These are phyloP conservation scores for Formicarius rufipectus DNA, from an alignment of 2,113 vertebrate genomes.

Conservation along the genomic window DNA sequence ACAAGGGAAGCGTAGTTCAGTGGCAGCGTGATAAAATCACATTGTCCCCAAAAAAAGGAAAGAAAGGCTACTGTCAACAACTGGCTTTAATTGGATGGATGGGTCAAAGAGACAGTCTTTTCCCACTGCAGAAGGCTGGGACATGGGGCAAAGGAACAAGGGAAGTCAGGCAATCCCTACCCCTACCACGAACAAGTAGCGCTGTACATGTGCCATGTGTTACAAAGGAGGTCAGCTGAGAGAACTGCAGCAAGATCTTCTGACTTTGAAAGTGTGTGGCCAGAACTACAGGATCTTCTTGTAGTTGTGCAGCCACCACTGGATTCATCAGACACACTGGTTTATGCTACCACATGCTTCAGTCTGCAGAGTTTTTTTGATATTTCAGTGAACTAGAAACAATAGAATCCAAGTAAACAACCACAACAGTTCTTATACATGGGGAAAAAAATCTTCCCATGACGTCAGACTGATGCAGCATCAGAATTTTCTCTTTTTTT, in stretches of 20 bases:
- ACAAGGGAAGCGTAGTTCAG: slow-evolving; percentile 2
- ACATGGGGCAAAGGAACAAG: background rate
- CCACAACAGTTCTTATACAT: background rate
- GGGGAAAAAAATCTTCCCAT: background rate
- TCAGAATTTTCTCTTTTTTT: background rate
- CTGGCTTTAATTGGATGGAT: slow-evolving; percentile 19
- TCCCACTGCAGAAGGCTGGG: background rate
- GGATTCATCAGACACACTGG: background rate
- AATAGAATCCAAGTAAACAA: background rate
- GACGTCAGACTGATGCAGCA: background rate
- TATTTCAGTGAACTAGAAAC: background rate
- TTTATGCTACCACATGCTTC: background rate
- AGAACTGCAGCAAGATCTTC: background rate
- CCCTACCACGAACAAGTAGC: background rate
- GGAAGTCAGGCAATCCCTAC: background rate
- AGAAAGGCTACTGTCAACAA: slow-evolving; percentile 43
- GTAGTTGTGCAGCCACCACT: background rate
- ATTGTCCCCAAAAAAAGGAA: background rate
- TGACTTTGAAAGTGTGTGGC: background rate
- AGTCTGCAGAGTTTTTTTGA: background rate
- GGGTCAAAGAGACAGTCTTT: slow-evolving; percentile 34
- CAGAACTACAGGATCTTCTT: background rate
- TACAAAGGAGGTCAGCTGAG: background rate
- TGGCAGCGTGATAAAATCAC: background rate
- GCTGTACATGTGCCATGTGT: background rate